Conservation (phyloP, 2,113 vertebrate genomes). For the Spermophilus dauricus region DNA sequence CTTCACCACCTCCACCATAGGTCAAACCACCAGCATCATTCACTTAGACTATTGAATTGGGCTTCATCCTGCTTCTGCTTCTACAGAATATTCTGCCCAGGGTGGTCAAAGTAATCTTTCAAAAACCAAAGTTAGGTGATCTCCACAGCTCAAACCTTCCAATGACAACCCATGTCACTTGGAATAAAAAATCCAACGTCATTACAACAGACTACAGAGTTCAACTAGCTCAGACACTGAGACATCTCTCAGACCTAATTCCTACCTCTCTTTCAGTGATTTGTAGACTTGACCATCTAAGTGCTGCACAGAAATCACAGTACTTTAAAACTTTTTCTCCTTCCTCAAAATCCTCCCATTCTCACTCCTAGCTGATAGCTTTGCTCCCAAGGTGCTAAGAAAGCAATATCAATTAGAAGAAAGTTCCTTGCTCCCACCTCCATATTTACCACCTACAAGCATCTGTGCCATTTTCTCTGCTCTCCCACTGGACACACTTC, state of each 20-base stretch:
- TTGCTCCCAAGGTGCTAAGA: neutral
- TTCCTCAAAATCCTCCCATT: neutral
- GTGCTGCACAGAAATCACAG: neutral
- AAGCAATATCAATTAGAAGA: neutral
- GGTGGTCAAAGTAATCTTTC: neutral
- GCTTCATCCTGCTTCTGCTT: neutral
- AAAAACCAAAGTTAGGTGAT: neutral
- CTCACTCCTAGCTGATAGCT: neutral
- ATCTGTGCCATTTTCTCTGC: neutral
- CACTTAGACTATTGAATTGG: neutral
- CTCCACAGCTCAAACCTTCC: neutral
- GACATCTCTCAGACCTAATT: neutral
- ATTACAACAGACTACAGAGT: neutral
- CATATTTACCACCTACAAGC: neutral
- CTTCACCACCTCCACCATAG: neutral
- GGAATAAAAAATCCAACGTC: constrained; percentile 12
- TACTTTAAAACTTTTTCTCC: neutral
- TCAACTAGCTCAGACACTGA: neutral
- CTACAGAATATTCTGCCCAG: neutral
- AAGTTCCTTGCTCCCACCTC: neutral
- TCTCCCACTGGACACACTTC: neutral
- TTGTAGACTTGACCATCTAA: neutral
- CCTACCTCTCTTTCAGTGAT: neutral
- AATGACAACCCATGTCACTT: neutral
- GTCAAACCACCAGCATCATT: neutral